These are phyloP conservation scores for Euplexia lucipara DNA, from an alignment of 2,888 invertebrate species.

Conservation along the genomic window DNA sequence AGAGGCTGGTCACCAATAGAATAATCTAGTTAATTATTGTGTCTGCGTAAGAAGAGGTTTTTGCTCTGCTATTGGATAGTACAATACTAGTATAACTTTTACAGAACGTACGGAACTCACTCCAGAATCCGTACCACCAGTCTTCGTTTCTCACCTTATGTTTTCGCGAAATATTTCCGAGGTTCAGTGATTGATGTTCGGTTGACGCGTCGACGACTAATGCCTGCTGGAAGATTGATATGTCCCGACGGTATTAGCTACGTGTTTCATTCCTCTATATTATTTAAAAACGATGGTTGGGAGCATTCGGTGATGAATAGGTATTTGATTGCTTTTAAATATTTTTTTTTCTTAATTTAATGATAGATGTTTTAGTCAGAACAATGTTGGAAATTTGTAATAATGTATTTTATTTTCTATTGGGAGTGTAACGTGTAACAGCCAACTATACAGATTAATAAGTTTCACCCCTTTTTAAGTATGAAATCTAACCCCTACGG, in stretches of 20 bases:
- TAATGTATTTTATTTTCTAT: too few species aligned
- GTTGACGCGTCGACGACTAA: slow-evolving; percentile 81
- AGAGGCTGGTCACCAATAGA: too few species aligned
- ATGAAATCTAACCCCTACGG: too few species aligned
- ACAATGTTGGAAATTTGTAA: too few species aligned
- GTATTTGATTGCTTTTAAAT: slow-evolving; percentile 59
- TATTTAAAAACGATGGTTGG: slow-evolving; percentile 64
- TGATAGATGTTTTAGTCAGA: slow-evolving; percentile 11
- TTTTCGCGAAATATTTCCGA: slow-evolving; percentile 77
- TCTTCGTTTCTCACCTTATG: slow-evolving; percentile 74
- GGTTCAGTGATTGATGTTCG: slow-evolving; percentile 84
- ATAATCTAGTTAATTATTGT: too few species aligned
- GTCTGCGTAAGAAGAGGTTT: too few species aligned
- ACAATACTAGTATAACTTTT: too few species aligned
- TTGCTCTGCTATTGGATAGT: too few species aligned
- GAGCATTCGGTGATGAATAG: slow-evolving; percentile 63
- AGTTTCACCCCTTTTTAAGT: too few species aligned
- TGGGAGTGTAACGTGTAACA: too few species aligned
- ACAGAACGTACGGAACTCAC: slow-evolving; percentile 57
- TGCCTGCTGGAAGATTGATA: slow-evolving; percentile 82
- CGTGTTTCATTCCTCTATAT: slow-evolving; percentile 69
- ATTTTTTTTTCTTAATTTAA: slow-evolving; percentile 20
- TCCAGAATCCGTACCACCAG: slow-evolving; percentile 13
- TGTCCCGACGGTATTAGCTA: slow-evolving; percentile 71
- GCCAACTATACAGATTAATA: too few species aligned